Conservation (phyloP, 53 echinoderm and acorn worm genomes). For the Luidia sarsii region DNA sequence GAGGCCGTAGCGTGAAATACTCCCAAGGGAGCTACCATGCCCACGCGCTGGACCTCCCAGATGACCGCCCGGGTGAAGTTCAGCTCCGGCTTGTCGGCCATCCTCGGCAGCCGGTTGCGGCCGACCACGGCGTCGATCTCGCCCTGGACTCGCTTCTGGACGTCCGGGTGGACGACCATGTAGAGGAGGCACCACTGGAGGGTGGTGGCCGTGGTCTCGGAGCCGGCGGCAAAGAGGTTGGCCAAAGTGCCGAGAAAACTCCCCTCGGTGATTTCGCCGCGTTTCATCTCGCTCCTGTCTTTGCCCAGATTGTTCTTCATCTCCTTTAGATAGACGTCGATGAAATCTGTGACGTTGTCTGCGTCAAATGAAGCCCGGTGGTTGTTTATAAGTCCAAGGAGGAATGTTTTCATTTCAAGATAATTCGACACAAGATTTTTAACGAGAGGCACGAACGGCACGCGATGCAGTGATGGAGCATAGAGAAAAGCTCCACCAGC, state of each 20-base stretch:
- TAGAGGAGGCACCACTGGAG: conserved; percentile 7
- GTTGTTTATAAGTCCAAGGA: neutral
- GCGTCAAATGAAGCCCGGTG: neutral
- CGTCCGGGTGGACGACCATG: conserved; percentile 19
- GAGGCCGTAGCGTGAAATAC: conserved; percentile 19
- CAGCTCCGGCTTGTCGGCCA: conserved; percentile 44
- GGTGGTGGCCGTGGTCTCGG: conserved; percentile 2
- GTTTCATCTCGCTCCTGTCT: neutral
- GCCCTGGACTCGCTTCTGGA: conserved; percentile 11
- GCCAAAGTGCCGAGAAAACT: neutral
- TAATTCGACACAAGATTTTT: neutral
- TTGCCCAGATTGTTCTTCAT: neutral
- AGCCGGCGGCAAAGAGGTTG: conserved; percentile 12
- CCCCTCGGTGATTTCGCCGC: neutral
- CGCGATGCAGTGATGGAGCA: neutral
- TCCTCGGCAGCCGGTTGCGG: conserved; percentile 50
- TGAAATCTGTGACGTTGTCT: neutral
- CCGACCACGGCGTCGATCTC: conserved; percentile 57
- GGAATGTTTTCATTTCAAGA: no score
- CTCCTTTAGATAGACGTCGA: neutral
- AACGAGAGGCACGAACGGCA: neutral
- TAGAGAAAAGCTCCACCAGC: neutral
- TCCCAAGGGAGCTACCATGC: conserved; percentile 15
- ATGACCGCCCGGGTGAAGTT: conserved; percentile 55
- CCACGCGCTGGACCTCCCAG: conserved; percentile 33